phyloP scores from a whole-genome alignment of 2,113 vertebrate genomes.

The Emydocephalus ijimae region DNA sequence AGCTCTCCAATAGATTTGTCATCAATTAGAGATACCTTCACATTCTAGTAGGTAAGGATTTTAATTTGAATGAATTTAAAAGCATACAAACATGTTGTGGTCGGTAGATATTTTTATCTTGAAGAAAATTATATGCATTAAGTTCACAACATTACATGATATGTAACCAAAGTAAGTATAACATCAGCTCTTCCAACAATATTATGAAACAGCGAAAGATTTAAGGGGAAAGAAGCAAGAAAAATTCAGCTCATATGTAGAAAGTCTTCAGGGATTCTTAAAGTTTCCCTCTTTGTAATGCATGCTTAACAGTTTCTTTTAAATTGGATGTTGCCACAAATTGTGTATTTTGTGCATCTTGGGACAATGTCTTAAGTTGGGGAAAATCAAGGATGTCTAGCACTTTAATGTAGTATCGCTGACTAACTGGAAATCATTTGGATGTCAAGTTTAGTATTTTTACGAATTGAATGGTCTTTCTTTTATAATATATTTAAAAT shows the following conservation, averaged over 20 bases:
- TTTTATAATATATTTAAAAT: slow-evolving; percentile 68
- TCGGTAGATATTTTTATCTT: slow-evolving; percentile 24
- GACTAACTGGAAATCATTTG: slow-evolving; percentile 55
- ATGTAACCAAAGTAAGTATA: slow-evolving; percentile 39
- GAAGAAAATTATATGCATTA: slow-evolving; percentile 44
- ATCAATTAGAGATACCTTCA: slow-evolving; percentile 2
- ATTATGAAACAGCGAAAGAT: slow-evolving; percentile 38
- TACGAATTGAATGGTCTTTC: slow-evolving; percentile 59
- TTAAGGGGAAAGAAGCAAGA: slow-evolving; percentile 36
- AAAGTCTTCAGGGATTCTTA: slow-evolving; percentile 32
- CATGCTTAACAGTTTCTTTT: slow-evolving; percentile 47
- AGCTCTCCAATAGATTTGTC: slow-evolving; percentile 54
- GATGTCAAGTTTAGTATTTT: slow-evolving; percentile 63
- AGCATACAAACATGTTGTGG: slow-evolving; percentile 1
- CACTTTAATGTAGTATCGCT: slow-evolving; percentile 68
- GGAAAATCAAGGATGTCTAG: slow-evolving; percentile 56
- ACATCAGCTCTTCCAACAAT: slow-evolving; percentile 16
- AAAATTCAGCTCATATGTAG: slow-evolving; percentile 30
- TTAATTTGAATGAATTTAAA: slow-evolving; percentile 28
- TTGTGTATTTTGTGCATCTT: slow-evolving; percentile 55
- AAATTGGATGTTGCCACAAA: slow-evolving; percentile 62
- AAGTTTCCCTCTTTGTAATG: slow-evolving; percentile 42
- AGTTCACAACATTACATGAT: slow-evolving; percentile 34
- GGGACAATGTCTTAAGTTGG: slow-evolving; percentile 53
- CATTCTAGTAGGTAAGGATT: slow-evolving; percentile 36